phyloP scores from a whole-genome alignment of 2,888 invertebrate species.

The Orthosia gracilis region DNA sequence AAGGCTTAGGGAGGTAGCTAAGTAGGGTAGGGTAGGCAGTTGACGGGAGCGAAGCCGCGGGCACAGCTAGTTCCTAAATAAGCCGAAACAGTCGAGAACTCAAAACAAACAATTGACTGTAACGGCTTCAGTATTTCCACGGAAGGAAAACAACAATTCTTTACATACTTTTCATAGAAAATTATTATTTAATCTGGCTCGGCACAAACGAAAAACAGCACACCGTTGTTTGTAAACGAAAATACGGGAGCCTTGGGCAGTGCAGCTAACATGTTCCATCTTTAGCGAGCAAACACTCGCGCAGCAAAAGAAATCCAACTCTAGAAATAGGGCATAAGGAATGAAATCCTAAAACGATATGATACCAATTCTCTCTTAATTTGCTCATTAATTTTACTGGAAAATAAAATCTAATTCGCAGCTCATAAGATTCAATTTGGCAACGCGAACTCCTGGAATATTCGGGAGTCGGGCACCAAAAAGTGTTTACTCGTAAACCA shows the following conservation, averaged over 20 bases:
- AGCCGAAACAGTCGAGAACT: constrained; percentile 16
- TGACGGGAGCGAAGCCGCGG: too few species aligned
- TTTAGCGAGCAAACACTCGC: constrained; percentile 69
- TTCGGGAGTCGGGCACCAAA: constrained; percentile 79
- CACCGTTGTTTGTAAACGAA: constrained; percentile 86
- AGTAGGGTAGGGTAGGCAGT: too few species aligned
- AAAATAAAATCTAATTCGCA: constrained; percentile 69
- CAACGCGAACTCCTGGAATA: constrained; percentile 66
- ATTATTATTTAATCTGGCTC: constrained; percentile 86
- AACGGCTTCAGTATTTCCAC: constrained; percentile 58
- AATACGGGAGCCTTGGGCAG: constrained; percentile 83
- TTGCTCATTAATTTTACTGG: constrained; percentile 34
- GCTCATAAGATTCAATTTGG: constrained; percentile 72
- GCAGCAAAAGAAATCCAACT: constrained; percentile 68
- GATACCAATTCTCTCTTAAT: constrained; percentile 61
- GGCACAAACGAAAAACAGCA: constrained; percentile 84
- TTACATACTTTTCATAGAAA: constrained; percentile 81
- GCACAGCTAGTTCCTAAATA: constrained; percentile 22
- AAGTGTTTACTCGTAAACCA: constrained; percentile 89
- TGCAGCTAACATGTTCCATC: constrained; percentile 86
- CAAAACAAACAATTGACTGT: constrained; percentile 42
- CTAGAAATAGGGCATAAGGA: constrained; percentile 42
- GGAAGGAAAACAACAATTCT: constrained; percentile 70
- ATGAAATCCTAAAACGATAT: constrained; percentile 69
- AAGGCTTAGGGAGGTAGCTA: too few species aligned